These are phyloP conservation scores for Oeneis ivallda DNA, from an alignment of 2,888 invertebrate species.

Conservation along the genomic window DNA sequence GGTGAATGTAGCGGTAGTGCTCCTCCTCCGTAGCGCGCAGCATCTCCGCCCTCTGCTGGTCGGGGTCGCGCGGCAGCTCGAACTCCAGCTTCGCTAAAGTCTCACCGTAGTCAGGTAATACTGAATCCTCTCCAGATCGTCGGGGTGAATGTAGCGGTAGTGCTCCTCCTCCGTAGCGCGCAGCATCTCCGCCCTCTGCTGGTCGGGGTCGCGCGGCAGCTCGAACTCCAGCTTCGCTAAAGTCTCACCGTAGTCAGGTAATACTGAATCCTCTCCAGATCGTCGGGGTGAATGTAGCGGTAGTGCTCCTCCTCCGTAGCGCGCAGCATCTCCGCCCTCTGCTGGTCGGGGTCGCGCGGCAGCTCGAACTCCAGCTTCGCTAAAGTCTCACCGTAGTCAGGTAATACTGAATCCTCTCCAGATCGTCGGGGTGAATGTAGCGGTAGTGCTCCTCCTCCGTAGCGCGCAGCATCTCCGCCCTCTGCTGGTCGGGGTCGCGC, in stretches of 20 bases:
- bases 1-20: slow-evolving; percentile 70
- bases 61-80: slow-evolving; percentile 83
- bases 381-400: slow-evolving; percentile 67
- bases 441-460: slow-evolving; percentile 78
- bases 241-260: slow-evolving; percentile 75
- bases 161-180: slow-evolving; percentile 76
- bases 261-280: slow-evolving; percentile 80
- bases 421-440: slow-evolving; percentile 72
- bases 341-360: slow-evolving; percentile 85
- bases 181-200: slow-evolving; percentile 81
- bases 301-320: slow-evolving; percentile 78
- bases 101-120: slow-evolving; percentile 80
- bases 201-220: slow-evolving; percentile 83
- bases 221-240: slow-evolving; percentile 83
- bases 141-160: slow-evolving; percentile 65
- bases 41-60: slow-evolving; percentile 82
- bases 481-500: slow-evolving; percentile 84
- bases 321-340: slow-evolving; percentile 77
- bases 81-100: slow-evolving; percentile 80
- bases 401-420: slow-evolving; percentile 82
- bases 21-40: slow-evolving; percentile 74
- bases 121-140: slow-evolving; percentile 79
- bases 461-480: slow-evolving; percentile 70
- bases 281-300: slow-evolving; percentile 69
- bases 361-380: slow-evolving; percentile 83